Conservation (phyloP, 1,140 invertebrate genomes). For the Brachionus sp. region DNA sequence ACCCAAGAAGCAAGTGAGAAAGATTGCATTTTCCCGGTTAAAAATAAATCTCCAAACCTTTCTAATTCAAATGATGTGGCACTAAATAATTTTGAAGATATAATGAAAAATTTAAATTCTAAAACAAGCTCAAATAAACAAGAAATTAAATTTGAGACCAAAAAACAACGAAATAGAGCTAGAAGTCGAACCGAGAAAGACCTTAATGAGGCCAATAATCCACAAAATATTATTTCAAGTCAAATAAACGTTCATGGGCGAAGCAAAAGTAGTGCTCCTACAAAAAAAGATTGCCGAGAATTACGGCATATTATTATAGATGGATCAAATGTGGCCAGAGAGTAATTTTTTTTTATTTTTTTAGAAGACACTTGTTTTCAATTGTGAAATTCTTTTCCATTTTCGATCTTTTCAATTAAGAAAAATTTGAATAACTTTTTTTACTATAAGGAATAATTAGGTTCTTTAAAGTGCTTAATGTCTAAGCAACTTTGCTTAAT, state of each 20-base stretch:
- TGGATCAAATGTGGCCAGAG: slow-evolving; percentile 42
- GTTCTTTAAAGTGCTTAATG: too few relatives aligned
- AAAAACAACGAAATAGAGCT: not conserved
- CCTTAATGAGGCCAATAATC: not conserved
- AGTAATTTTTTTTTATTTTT: slow-evolving; percentile 12
- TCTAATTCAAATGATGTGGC: not conserved
- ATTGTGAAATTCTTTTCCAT: too few relatives aligned
- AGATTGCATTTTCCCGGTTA: not conserved
- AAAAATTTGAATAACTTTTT: too few relatives aligned
- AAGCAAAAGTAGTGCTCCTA: slow-evolving; percentile 22
- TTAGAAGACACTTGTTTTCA: too few relatives aligned
- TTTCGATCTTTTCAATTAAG: too few relatives aligned
- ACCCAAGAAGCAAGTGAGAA: not conserved
- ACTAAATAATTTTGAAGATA: not conserved
- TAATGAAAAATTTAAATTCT: not conserved
- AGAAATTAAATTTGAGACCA: not conserved
- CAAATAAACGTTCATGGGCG: not conserved
- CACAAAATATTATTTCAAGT: not conserved
- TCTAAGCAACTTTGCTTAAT: too few relatives aligned
- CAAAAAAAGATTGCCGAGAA: not conserved
- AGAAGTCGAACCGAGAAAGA: not conserved
- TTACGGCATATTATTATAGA: slow-evolving; percentile 28
- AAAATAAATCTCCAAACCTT: not conserved
- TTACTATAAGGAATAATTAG: too few relatives aligned
- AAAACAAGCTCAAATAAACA: not conserved